Evolutionary conservation across 2,797 vertebrate species (phyloP), one percentile per base, ranked within the genome.

Genomic region (Ciconia nigra): DNA sequence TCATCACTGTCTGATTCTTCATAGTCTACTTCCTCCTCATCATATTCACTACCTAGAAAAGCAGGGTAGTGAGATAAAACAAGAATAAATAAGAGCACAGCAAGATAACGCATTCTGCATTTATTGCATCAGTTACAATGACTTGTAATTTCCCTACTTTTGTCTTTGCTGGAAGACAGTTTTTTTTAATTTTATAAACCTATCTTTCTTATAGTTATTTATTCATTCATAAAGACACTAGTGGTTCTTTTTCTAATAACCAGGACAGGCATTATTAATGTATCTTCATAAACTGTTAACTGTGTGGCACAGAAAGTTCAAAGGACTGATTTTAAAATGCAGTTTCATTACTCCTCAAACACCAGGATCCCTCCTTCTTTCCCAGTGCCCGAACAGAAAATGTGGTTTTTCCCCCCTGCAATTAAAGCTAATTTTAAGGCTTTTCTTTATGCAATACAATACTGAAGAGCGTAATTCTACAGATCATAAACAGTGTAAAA

Each of bases 1-100:
- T 99, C 99, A 29, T 99, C 99, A 39, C 99, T 99, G 98, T 99
- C 99, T 2, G 99, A 99, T 97, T 99, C 99, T 98, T 99, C 99
- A 33, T 99, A 99, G 95, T 99, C 99, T 77, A 99, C 99, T 87
- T 99, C 99, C 98, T 99, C 99, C 86, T 99, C 99, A 33, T 99
- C 99, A 66, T 99, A 99, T 97, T 99, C 99, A 15, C 99, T 99
- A 95, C 99, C 99, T 99, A 98, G 18, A 87, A 94, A 81, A 85
- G 51, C 22, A 6, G 55, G 70, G 54, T 19, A 31, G 88, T 29
- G 57, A 72, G 93, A 96, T 82, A 94, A 94, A 87, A 79, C 10
- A 71, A 81, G 76, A 94, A 91, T 94, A 89, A 94, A 29, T 59
- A 78, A 25, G 10, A 83, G 74, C 55, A 24, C 66, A 57, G 90